phyloP scores from a whole-genome alignment of 2,113 vertebrate species.

The Elaphurus davidianus region DNA sequence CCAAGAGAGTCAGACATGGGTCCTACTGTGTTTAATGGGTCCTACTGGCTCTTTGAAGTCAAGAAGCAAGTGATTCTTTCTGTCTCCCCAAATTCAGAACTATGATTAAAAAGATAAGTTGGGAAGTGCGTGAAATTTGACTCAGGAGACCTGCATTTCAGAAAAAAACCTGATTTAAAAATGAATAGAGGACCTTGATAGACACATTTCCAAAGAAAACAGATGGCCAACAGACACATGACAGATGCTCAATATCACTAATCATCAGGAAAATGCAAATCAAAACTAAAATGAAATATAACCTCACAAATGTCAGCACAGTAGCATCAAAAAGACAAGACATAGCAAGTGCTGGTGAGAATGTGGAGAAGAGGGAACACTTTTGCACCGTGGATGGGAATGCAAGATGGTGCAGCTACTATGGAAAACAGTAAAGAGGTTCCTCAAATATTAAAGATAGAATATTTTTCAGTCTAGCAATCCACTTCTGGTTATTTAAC shows the following conservation, averaged over 20 bases:
- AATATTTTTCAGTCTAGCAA: neutral
- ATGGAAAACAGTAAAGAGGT: neutral
- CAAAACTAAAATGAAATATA: neutral
- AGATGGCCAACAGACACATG: neutral
- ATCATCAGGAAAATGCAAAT: neutral
- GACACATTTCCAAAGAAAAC: neutral
- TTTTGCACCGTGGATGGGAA: neutral
- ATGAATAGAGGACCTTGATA: neutral
- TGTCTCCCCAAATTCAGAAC: neutral
- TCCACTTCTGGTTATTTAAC: neutral
- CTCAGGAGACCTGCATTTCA: neutral
- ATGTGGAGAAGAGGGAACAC: neutral
- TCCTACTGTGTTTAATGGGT: neutral
- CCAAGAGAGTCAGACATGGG: neutral
- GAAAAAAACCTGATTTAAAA: neutral
- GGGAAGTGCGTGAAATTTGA: neutral
- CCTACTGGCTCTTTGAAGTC: neutral
- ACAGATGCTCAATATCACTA: neutral
- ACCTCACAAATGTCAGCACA: neutral
- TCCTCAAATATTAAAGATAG: neutral
- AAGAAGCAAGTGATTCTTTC: neutral
- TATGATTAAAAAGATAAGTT: neutral
- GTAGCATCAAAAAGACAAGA: neutral
- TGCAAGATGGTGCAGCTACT: neutral
- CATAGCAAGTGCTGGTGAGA: neutral